Base-by-base conservation (phyloP, 2,888 invertebrate species). In the Apotomis capreana region DNA sequence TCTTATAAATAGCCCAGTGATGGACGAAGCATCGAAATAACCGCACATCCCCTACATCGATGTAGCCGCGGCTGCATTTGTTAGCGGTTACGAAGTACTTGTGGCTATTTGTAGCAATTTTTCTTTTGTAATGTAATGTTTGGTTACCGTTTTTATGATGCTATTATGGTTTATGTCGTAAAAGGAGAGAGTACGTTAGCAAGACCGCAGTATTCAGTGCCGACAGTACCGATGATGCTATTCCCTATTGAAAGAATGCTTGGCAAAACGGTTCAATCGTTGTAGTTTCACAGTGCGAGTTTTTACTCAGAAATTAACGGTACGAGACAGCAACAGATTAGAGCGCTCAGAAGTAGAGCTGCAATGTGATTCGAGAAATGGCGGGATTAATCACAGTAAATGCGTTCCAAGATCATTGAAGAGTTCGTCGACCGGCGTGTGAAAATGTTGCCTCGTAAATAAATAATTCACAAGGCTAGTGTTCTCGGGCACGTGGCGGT, bases 401-500 rank as follows among this genome's bases (percentile, higher is more conserved):
- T 90, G 87, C 88, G 89, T 89, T 89, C 86, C 91, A 91, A 92
- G 92, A 92, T 89, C 90, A 90, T 85, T 88, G 84, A 81, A 81
- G 89, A 89, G 92, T 90, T 93, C 92, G 80, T 87, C 88, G 92
- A 92, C 92, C 92, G 90, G 89, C 92, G 92, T 92, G 92, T 91
- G 92, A 92, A 92, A 92, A 92, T 92, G 92, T 90, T 91, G 91
- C 82, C 83, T 92, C 92, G 92, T 92, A 93, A 93, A 93, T 93
- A 93, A 92, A 93, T 93, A 93, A 92, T 92, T 93, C 92, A 93
- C 92, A 93, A 93, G 92, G 92, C 92, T 93, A 92, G 92, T 92
- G 91, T 91, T 91, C 90, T 89, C 87, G 84, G 89, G 90, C 91
- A 91, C 92, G 92, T 91, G 92, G 90, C 87, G 78, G 83, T 85